Evolutionary conservation across 2,797 vertebrate genomes (phyloP), one percentile per base, ranked within the genome.

Genomic region (Malacoraja senta): DNA sequence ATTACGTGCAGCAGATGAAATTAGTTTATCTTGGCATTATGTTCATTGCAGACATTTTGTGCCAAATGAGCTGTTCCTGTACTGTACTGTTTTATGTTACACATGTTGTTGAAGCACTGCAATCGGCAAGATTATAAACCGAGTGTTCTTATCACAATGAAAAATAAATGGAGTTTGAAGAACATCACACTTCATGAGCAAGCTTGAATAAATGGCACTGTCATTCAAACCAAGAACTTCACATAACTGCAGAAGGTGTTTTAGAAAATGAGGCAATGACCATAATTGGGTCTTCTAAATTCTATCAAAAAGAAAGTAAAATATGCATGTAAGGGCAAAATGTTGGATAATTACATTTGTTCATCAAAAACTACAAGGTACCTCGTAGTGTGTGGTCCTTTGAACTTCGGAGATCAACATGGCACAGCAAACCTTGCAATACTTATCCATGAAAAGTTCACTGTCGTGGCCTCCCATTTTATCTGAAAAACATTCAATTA

Each of bases 361-460:
- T 93, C 93, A 63, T 93, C 6, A 93, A 91, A 93, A 61, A 1
- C 93, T 93, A 84, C 58, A 81, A 93, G 93, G 93, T 95, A 98
- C 97, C 97, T 98, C 95, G 94, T 98, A 98, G 95, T 99, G 98
- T 83, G 97, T 97, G 90, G 95, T 94, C 93, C 97, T 96, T 95
- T 98, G 97, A 21, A 97, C 97, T 93, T 97, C 96, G 93, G 96
- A 97, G 74, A 96, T 95, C 93, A 98, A 95, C 94, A 97, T 95
- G 13, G 97, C 97, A 74, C 97, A 95, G 94, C 98, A 99, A 93
- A 98, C 94, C 93, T 97, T 96, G 95, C 98, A 99, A 95, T 97
- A 98, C 74, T 95, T 94, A 29, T 98, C 96, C 0, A 96, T 97
- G 94, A 97, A 97, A 93, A 98, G 96, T 58, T 96, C 95, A 93